These are phyloP conservation scores for Tinamus guttatus DNA, from an alignment of 2,113 vertebrate genomes.

Conservation along the genomic window DNA sequence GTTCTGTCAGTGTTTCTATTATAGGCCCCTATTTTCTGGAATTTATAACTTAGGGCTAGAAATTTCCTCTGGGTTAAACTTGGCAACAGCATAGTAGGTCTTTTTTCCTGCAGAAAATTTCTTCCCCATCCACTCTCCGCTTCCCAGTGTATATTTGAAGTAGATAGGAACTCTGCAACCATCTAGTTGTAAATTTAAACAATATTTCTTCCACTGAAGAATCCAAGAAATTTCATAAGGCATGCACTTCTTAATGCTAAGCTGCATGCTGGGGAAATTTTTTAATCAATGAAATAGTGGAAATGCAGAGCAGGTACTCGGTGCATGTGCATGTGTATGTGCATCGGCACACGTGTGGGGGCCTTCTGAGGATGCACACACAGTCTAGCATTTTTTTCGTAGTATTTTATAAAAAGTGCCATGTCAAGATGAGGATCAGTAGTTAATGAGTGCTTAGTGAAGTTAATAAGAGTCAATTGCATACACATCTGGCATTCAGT, in stretches of 20 bases:
- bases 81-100: slow-evolving; percentile 21
- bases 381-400: not conserved
- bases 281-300: not conserved
- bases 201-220: slow-evolving; percentile 26
- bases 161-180: not conserved
- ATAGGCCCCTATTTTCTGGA: slow-evolving; percentile 69
- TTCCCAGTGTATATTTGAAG: not conserved
- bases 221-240: not conserved
- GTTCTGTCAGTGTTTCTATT: slow-evolving; percentile 69
- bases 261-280: not conserved
- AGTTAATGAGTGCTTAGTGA: not conserved
- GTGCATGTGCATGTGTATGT: not conserved
- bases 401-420: not conserved
- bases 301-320: not conserved
- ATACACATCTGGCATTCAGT: not conserved
- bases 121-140: not conserved
- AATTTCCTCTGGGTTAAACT: slow-evolving; percentile 61
- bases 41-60: slow-evolving; percentile 74
- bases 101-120: slow-evolving; percentile 24
- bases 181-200: slow-evolving; percentile 3
- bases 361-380: not conserved
- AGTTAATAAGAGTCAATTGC: not conserved
- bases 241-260: not conserved
- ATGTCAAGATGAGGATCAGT: not conserved
- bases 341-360: rapidly evolving